phyloP scores from a whole-genome alignment of 92 coral and sea anemone genomes.

The Phymanthus crucifer region DNA sequence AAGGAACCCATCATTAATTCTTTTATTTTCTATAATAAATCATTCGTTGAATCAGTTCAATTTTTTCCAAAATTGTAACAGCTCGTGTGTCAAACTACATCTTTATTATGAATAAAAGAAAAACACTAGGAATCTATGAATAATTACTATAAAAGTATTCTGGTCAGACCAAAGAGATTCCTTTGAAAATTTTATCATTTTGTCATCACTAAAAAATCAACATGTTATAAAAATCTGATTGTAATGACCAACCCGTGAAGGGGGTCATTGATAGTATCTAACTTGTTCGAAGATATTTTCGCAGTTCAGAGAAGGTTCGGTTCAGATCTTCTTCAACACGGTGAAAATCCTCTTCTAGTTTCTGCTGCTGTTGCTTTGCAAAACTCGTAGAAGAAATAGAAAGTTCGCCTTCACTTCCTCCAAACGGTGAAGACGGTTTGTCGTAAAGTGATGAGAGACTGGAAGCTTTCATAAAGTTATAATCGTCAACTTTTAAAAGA shows the following conservation, averaged over 20 bases:
- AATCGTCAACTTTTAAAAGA: conserved; percentile 5
- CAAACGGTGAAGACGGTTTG: background rate
- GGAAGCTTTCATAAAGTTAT: background rate
- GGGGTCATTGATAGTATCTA: background rate
- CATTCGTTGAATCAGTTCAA: too few species aligned
- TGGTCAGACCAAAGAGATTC: background rate
- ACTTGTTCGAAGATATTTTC: conserved; percentile 53
- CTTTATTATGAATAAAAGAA: background rate
- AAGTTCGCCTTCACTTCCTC: background rate
- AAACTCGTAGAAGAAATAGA: conserved; percentile 22
- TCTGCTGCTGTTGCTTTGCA: conserved; percentile 66
- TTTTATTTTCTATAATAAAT: too few species aligned
- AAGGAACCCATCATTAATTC: too few species aligned
- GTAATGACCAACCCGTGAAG: too few species aligned
- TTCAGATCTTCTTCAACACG: conserved; percentile 65
- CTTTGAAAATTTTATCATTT: background rate
- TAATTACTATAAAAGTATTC: background rate
- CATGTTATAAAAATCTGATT: too few species aligned
- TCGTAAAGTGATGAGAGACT: conserved; percentile 19
- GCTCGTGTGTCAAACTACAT: background rate
- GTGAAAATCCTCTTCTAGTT: conserved; percentile 63
- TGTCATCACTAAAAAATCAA: background rate
- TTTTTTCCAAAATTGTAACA: too few species aligned
- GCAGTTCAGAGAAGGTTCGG: conserved; percentile 57
- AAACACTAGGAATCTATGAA: background rate